phyloP scores from a whole-genome alignment of 2,888 invertebrate species.

The Chrysomela aeneicollis region DNA sequence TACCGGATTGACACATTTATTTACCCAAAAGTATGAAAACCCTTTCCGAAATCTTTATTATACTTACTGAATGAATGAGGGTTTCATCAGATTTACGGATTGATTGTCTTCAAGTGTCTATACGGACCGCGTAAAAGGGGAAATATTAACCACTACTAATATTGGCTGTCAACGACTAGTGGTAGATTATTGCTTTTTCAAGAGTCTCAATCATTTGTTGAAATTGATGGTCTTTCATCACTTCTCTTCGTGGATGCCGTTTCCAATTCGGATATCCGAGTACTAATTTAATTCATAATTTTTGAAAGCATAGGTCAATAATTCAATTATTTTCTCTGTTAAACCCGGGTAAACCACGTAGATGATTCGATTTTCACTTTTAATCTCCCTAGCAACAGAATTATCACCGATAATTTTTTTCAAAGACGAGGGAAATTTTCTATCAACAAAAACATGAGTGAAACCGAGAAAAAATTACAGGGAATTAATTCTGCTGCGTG shows the following conservation, averaged over 20 bases:
- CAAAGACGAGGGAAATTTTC: no score
- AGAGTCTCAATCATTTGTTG: conserved; percentile 24
- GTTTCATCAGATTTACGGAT: conserved; percentile 53
- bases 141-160: conserved; percentile 45
- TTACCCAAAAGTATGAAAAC: not conserved
- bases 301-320: not conserved
- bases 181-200: conserved; percentile 49
- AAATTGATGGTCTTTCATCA: conserved; percentile 30
- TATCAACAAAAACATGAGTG: no score
- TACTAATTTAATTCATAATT: not conserved
- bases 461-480: no score
- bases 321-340: not conserved
- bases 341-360: not conserved
- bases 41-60: not conserved
- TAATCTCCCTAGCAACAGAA: no score
- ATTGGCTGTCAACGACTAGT: conserved; percentile 43
- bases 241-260: conserved; percentile 19
- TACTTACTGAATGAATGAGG: conserved; percentile 10
- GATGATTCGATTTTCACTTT: not conserved
- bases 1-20: conserved; percentile 7
- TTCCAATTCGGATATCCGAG: conserved; percentile 3
- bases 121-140: conserved; percentile 49
- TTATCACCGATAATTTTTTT: no score
- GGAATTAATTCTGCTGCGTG: no score
- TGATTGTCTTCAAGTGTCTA: conserved; percentile 46